These are phyloP conservation scores for Scelioninae gen. 2 DNA, from an alignment of 2,888 invertebrate species.

Conservation along the genomic window DNA sequence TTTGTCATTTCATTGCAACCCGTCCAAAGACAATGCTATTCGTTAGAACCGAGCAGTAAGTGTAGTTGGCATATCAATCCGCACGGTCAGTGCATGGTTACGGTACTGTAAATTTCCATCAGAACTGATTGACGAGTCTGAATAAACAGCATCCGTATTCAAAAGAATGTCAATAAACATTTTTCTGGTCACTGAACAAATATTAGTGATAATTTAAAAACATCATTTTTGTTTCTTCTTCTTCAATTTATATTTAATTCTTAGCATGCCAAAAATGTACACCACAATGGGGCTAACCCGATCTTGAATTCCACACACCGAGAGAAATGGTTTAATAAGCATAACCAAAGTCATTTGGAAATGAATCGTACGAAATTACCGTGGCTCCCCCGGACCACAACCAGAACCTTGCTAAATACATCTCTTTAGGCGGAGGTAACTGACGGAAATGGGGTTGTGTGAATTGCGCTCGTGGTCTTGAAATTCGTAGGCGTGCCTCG, in stretches of 20 bases:
- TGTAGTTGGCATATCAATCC: conserved; percentile 35
- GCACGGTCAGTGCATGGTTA: conserved; percentile 43
- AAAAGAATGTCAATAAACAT: conserved; percentile 29
- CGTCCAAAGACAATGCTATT: conserved; percentile 46
- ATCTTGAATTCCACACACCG: too few species aligned
- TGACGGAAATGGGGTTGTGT: conserved; percentile 69
- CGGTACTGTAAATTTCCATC: conserved; percentile 61
- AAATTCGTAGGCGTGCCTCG: conserved; percentile 67
- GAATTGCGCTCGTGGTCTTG: conserved; percentile 64
- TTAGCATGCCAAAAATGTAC: too few species aligned
- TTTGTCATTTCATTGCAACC: conserved; percentile 15
- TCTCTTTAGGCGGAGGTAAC: too few species aligned
- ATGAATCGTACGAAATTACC: too few species aligned
- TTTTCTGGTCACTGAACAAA: conserved; percentile 7
- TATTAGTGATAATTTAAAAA: too few species aligned
- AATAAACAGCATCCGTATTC: neutral
- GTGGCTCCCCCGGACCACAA: too few species aligned
- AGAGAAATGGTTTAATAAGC: too few species aligned
- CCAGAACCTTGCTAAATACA: too few species aligned
- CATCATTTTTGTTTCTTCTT: too few species aligned
- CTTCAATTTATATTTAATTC: too few species aligned
- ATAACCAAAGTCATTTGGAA: too few species aligned
- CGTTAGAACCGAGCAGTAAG: conserved; percentile 49
- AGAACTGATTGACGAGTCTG: conserved; percentile 59
- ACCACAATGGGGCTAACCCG: too few species aligned